phyloP scores from a whole-genome alignment of 2,888 invertebrate species.

The Pimpla rufipes region DNA sequence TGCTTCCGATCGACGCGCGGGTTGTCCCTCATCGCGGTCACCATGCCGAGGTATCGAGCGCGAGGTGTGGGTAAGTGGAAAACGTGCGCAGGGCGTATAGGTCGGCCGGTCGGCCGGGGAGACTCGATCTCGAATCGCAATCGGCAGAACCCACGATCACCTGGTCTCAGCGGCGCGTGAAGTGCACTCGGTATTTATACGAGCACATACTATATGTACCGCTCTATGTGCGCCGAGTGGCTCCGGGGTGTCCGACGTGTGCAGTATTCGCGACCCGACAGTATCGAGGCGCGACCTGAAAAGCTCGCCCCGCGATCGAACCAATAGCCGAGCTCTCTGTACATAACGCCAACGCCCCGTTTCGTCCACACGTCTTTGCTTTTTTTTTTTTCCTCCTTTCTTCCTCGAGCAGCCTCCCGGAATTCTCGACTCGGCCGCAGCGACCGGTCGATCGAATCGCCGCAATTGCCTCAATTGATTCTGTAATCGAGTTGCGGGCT shows the following conservation, averaged over 20 bases:
- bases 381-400: background rate
- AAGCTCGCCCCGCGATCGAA: slow-evolving; percentile 18
- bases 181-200: slow-evolving; percentile 7
- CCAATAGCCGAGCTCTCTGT: background rate
- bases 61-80: no score
- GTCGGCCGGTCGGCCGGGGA: no score
- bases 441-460: slow-evolving; percentile 18
- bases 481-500: slow-evolving; percentile 44
- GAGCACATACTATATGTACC: background rate
- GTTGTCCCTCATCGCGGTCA: no score
- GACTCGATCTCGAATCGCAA: no score
- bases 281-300: slow-evolving; percentile 19
- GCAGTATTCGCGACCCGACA: slow-evolving; percentile 2
- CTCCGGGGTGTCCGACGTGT: background rate
- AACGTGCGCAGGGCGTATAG: no score
- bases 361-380: background rate
- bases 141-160: no score
- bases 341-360: slow-evolving; percentile 18
- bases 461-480: slow-evolving; percentile 41
- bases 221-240: slow-evolving; percentile 15
- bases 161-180: background rate
- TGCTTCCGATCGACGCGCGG: no score
- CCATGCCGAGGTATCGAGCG: background rate
- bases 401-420: background rate
- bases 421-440: background rate